Conservation (phyloP, 1,140 invertebrate genomes). For the Drosophila lacteicornis region DNA sequence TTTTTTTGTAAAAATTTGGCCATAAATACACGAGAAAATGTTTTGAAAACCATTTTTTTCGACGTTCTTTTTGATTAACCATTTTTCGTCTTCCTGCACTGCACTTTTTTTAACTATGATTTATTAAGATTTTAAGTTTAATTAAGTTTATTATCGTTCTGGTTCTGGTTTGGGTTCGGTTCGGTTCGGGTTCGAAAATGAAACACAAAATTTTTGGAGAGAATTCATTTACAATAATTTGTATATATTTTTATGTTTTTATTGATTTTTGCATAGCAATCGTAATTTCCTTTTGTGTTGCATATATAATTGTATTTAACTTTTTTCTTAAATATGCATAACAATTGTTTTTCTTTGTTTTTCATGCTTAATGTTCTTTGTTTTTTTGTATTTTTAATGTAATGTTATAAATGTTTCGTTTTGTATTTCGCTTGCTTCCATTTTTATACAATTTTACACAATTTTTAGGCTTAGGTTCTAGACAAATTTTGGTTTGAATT, state of each 20-base stretch:
- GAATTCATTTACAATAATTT: conserved; percentile 71
- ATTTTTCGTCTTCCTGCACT: conserved; percentile 34
- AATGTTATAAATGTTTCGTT: conserved; percentile 37
- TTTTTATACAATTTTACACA: conserved; percentile 58
- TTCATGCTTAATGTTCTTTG: conserved; percentile 35
- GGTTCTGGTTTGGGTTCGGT: conserved; percentile 5
- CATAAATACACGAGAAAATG: conserved; percentile 72
- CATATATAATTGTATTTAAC: conserved; percentile 70
- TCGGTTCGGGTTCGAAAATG: conserved; percentile 47
- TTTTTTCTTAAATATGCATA: conserved; percentile 68
- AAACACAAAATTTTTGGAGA: conserved; percentile 59
- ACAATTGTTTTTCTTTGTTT: conserved; percentile 63
- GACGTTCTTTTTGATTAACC: conserved; percentile 75
- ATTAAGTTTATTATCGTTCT: conserved; percentile 47
- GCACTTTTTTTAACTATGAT: conserved; percentile 27
- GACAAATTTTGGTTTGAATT: conserved; percentile 76
- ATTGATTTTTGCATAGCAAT: conserved; percentile 72
- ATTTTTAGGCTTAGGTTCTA: conserved; percentile 65
- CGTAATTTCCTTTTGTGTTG: conserved; percentile 53
- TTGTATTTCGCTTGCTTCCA: conserved; percentile 33
- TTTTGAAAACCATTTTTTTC: conserved; percentile 79
- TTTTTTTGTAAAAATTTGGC: conserved; percentile 77
- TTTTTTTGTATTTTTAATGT: conserved; percentile 53
- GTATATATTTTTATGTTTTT: conserved; percentile 59
- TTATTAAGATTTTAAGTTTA: conserved; percentile 15